Evolutionary conservation across 2,113 vertebrate genomes (phyloP).

Genomic region (Falco punctatus): DNA sequence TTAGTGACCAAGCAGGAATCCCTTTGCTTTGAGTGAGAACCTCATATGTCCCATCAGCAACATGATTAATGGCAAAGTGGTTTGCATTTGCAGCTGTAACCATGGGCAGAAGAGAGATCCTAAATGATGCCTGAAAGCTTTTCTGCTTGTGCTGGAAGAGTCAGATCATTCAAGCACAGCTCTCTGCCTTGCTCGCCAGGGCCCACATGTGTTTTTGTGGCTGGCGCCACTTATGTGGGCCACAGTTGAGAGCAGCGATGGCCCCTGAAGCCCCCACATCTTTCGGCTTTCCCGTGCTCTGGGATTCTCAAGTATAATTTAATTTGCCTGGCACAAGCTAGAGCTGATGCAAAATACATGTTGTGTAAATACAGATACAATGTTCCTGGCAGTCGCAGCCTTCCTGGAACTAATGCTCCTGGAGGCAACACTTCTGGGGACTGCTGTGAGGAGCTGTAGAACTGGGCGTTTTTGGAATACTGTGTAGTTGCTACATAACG

Average conservation of each 20-base stretch:
- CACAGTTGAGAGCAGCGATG: background rate
- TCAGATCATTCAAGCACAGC: background rate
- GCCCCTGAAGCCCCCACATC: background rate
- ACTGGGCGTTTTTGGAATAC: slow-evolving; percentile 8
- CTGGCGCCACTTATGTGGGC: background rate
- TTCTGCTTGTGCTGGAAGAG: background rate
- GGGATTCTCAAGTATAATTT: background rate
- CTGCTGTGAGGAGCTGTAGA: background rate
- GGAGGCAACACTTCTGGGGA: slow-evolving; percentile 5
- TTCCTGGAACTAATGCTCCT: slow-evolving; percentile 42
- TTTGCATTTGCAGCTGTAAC: background rate
- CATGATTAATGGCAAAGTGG: background rate
- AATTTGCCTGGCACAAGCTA: background rate
- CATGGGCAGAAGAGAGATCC: background rate
- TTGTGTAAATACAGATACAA: slow-evolving; percentile 16
- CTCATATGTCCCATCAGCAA: background rate
- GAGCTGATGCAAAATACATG: background rate
- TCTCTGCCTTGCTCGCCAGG: background rate
- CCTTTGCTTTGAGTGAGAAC: background rate
- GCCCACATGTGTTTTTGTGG: background rate
- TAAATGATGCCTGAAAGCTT: background rate
- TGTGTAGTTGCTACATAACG: background rate
- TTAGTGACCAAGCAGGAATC: slow-evolving; percentile 1
- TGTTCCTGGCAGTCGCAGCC: background rate
- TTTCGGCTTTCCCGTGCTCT: background rate